Evolutionary conservation across 2,797 vertebrate species (phyloP), one percentile per base, ranked within the genome.

Genomic region (Danio choprae): DNA sequence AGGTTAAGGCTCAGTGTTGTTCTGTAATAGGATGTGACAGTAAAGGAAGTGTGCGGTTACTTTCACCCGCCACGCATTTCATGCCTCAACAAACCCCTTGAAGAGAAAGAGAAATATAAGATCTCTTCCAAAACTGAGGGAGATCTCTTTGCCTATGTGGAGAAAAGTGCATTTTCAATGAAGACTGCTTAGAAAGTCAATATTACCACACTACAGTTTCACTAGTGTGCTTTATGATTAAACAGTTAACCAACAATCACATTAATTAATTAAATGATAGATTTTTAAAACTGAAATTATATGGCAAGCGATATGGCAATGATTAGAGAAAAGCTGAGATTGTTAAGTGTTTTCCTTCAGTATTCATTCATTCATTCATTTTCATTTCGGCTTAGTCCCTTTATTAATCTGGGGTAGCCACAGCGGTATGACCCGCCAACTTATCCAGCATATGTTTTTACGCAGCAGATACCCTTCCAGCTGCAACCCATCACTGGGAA

Each of bases 1-100:
- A 68, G 75, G 75, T 77, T 38, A 58, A 68, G 75, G 41, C 64
- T 64, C 53, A n/a, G 53, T 58, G 75, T 56, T 68, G 64, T 41
- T 58, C 64, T 68, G 75, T 68, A 77, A 77, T 77, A 58, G 41
- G 75, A 77, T 68, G 75, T 77, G 75, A 77, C 75, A 68, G 64
- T 77, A 58, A 77, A 68, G 51, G 75, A 77, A 77, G 53, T 68
- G 75, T 77, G 63, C 8, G 40, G 75, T 68, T 77, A 77, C 75
- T 77, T 58, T 77, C 43, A 5, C 53, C 55, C 3, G 22, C 55
- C 53, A 46, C 53, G 36, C 53, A 77, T 77, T 77, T 77, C 41
- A 77, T 67, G 75, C 75, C 63, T 68, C 75, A 77, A 58, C 63
- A 68, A 58, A 77, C 62, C 53, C 53, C n/a, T 68, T 77, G 58